Evolutionary conservation across 2,113 vertebrate genomes (phyloP).

Genomic region (Cebidichthys violaceus): DNA sequence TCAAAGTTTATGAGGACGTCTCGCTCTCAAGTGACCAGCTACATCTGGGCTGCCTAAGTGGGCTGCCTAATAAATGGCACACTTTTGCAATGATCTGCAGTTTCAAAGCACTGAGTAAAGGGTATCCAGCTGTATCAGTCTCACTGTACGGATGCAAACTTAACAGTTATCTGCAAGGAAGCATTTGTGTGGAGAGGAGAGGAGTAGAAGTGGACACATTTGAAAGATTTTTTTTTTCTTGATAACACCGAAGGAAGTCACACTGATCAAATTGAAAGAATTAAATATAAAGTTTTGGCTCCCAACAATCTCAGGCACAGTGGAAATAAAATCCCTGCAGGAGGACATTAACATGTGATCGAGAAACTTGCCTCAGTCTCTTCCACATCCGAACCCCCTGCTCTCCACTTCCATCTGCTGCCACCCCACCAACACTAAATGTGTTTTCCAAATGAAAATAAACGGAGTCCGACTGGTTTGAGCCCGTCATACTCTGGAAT

Average conservation of each 20-base stretch:
- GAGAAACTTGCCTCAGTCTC: conserved; percentile 69
- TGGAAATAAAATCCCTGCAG: conserved; percentile 72
- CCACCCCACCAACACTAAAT: conserved; percentile 84
- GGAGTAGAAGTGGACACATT: neutral
- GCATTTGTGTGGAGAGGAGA: conserved; percentile 28
- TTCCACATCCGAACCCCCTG: conserved; percentile 59
- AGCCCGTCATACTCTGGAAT: conserved; percentile 85
- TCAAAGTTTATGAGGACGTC: conserved; percentile 75
- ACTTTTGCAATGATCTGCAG: conserved; percentile 66
- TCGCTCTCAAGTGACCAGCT: conserved; percentile 76
- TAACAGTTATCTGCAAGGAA: conserved; percentile 21
- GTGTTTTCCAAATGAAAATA: conserved; percentile 90
- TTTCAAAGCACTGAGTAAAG: conserved; percentile 70
- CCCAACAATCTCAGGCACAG: conserved; percentile 56
- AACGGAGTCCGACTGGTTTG: conserved; percentile 83
- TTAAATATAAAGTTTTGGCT: conserved; percentile 72
- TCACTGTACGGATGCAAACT: conserved; percentile 53
- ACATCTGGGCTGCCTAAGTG: conserved; percentile 77
- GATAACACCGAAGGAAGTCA: conserved; percentile 28
- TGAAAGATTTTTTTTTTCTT: conserved; percentile 32
- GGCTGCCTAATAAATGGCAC: conserved; percentile 75
- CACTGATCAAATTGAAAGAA: conserved; percentile 40
- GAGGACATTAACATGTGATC: conserved; percentile 80
- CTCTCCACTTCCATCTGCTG: conserved; percentile 70
- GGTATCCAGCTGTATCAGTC: conserved; percentile 65